phyloP scores from a whole-genome alignment of 2,797 vertebrate genomes.

The Notolepis coatsorum region DNA sequence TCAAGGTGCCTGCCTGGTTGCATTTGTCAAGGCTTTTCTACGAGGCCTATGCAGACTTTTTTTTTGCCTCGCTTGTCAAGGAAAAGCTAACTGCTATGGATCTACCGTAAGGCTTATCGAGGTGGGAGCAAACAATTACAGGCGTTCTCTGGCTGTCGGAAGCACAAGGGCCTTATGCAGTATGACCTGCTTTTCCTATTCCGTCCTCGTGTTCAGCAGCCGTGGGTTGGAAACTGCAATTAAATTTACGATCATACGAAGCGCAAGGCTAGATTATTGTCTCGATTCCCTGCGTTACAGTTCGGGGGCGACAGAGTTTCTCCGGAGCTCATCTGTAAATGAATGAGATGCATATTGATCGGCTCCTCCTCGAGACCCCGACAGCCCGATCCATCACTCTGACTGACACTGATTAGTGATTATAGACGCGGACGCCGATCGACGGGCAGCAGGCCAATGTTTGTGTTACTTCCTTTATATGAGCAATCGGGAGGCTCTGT shows the following conservation, averaged over 20 bases:
- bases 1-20: conserved; percentile 34
- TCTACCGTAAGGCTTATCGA: neutral
- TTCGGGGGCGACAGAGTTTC: neutral
- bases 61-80: conserved; percentile 41
- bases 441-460: neutral
- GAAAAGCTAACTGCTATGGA: conserved; percentile 21
- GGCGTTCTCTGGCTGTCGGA: too few species aligned
- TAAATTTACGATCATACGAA: too few species aligned
- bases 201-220: too few species aligned
- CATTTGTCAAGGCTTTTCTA: conserved; percentile 51
- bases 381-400: neutral
- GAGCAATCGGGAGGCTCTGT: neutral
- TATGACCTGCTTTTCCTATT: too few species aligned
- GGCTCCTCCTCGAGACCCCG: neutral
- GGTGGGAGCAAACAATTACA: too few species aligned
- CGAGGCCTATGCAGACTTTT: conserved; percentile 17
- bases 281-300: too few species aligned
- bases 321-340: neutral
- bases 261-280: too few species aligned
- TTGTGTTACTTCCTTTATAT: neutral
- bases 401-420: neutral
- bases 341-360: neutral
- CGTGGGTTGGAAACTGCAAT: too few species aligned
- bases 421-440: neutral
- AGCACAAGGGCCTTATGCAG: too few species aligned